Base-by-base conservation (phyloP, 2,888 invertebrate species). In the Rhogogaster chlorosoma region DNA sequence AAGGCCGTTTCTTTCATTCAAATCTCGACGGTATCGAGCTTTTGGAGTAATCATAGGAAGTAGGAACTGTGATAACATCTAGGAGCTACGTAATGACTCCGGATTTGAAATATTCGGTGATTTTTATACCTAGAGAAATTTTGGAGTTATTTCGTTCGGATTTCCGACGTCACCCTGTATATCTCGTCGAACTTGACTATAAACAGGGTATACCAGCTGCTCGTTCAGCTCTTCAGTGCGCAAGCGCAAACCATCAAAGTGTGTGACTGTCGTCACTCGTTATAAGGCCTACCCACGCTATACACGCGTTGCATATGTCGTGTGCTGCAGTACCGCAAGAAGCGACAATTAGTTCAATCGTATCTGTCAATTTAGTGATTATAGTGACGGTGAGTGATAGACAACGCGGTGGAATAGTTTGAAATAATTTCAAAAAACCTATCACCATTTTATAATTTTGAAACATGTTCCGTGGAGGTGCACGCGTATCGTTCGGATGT, bases 221-320 rank as follows among this genome's bases (percentile, higher is more conserved):
- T 61, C 5, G 22, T 22, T 36, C 10, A 9, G 61, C 22, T 36
- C 57, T 61, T 42, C 29, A 80, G 80, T 80, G 80, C 80, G 80
- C 80, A 29, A 22, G 80, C 83, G 83, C 67, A 29, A 67, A 45
- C 42, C 45, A 36, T 70, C 45, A 15, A 26, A 83, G 22, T 83
- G 67, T 83, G 45, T 45, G 61, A n/a, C 32, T 10, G 42, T 26
- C 45, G 45, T 83, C 70, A 83, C 22, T 83, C 85, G 45, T 86
- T 86, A 86, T 90, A 90, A 90, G 89, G 88, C 70, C 88, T 89
- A 89, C 90, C 90, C 89, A 90, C 91, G 90, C 89, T 87, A 87
- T 84, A 89, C 86, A 87, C 86, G 87, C 84, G 87, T 87, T 88
- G 89, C 89, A 91, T 90, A 90, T 89, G 90, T 89, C 88, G 87